phyloP scores from a whole-genome alignment of 2,888 invertebrate species.

The Herminia tarsipennalis region DNA sequence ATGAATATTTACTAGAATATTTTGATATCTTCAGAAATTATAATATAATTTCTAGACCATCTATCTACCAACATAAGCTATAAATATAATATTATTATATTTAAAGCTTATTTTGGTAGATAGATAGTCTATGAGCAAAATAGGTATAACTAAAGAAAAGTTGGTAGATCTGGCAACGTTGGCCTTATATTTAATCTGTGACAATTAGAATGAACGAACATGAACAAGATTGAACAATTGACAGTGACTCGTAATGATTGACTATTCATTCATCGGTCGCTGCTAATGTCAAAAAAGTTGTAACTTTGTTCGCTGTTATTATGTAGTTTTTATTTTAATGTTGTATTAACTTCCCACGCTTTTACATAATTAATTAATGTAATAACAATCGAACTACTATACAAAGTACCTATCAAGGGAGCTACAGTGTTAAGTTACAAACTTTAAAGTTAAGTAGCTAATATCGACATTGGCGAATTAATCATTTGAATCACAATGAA shows the following conservation, averaged over 20 bases:
- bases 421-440: conserved; percentile 9
- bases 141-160: too few species aligned
- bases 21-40: too few species aligned
- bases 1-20: too few species aligned
- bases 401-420: conserved; percentile 12
- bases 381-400: conserved; percentile 22
- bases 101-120: too few species aligned
- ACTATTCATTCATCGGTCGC: conserved; percentile 8
- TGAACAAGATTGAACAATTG: background rate
- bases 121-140: too few species aligned
- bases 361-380: conserved; percentile 32
- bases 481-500: conserved; percentile 79
- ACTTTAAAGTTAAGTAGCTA: conserved; percentile 32
- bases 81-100: too few species aligned
- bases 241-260: background rate
- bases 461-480: conserved; percentile 48
- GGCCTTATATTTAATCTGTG: background rate
- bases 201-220: background rate
- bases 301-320: conserved; percentile 35
- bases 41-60: too few species aligned
- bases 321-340: conserved; percentile 38
- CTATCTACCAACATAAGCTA: too few species aligned
- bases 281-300: conserved; percentile 45
- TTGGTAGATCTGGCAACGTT: too few species aligned
- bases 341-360: conserved; percentile 45